phyloP scores from a whole-genome alignment of 2,113 vertebrate genomes.

The Petrocephalus zakoni region DNA sequence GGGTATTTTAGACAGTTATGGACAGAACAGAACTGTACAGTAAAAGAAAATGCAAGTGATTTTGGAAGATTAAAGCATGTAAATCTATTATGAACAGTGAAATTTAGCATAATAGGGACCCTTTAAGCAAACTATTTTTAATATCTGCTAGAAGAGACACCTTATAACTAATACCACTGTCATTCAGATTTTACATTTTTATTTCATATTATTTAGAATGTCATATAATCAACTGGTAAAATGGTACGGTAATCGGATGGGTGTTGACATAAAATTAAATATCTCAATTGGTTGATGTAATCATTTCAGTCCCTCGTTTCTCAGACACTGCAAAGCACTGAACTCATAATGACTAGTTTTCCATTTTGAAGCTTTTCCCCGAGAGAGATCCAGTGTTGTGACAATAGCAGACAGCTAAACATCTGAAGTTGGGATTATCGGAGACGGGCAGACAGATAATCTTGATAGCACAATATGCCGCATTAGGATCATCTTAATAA shows the following conservation, averaged over 20 bases:
- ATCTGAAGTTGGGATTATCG: slow-evolving; percentile 13
- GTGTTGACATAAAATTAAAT: not conserved
- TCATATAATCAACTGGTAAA: not conserved
- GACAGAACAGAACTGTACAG: not conserved
- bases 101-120: not conserved
- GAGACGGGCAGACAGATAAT: slow-evolving; percentile 19
- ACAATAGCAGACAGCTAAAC: slow-evolving; percentile 16
- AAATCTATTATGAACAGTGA: not conserved
- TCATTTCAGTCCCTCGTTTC: not conserved
- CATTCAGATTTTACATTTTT: not conserved
- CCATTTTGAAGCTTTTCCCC: not conserved
- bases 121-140: not conserved
- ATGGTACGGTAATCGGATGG: not conserved
- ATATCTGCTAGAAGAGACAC: not conserved
- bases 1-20: not conserved
- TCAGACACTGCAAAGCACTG: not conserved
- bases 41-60: not conserved
- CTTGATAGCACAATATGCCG: slow-evolving; percentile 19
- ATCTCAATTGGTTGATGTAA: not conserved
- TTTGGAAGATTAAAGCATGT: not conserved
- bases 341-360: not conserved
- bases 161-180: not conserved
- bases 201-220: not conserved
- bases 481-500: slow-evolving; percentile 25
- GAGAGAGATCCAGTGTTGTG: not conserved